Evolutionary conservation across 2,113 vertebrate species (phyloP).

Genomic region (Miniopterus natalensis): DNA sequence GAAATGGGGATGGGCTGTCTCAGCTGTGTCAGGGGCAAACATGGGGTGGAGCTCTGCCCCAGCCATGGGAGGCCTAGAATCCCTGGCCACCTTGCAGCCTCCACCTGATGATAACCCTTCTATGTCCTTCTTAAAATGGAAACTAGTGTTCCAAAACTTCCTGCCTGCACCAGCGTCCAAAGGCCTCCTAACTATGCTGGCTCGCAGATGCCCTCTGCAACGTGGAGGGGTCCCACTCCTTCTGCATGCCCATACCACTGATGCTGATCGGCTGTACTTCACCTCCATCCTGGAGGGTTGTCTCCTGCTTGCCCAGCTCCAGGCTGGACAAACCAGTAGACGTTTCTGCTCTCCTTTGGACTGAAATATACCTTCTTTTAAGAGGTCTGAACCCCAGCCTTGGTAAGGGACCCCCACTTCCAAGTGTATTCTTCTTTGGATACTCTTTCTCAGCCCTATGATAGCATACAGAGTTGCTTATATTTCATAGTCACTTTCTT

Average conservation of each 20-base stretch:
- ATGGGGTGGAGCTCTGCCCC: background rate
- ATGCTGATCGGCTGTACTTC: background rate
- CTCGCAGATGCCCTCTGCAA: background rate
- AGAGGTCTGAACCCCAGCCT: background rate
- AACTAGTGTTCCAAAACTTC: background rate
- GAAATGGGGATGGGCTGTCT: background rate
- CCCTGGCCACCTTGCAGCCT: background rate
- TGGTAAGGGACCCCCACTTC: background rate
- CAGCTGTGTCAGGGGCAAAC: background rate
- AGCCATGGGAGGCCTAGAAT: background rate
- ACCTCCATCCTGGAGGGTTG: background rate
- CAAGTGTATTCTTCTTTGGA: background rate
- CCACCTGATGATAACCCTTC: background rate
- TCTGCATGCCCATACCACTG: background rate
- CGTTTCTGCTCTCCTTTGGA: background rate
- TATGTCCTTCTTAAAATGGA: background rate
- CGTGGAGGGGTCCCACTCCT: background rate
- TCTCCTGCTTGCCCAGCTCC: background rate
- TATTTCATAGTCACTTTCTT: background rate
- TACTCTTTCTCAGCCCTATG: background rate
- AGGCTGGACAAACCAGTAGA: background rate
- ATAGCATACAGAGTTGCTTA: background rate
- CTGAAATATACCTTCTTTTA: background rate
- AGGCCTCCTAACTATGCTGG: background rate
- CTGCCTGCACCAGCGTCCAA: background rate